phyloP scores from a whole-genome alignment of 2,797 vertebrate genomes.

The Siniperca scherzeri region DNA sequence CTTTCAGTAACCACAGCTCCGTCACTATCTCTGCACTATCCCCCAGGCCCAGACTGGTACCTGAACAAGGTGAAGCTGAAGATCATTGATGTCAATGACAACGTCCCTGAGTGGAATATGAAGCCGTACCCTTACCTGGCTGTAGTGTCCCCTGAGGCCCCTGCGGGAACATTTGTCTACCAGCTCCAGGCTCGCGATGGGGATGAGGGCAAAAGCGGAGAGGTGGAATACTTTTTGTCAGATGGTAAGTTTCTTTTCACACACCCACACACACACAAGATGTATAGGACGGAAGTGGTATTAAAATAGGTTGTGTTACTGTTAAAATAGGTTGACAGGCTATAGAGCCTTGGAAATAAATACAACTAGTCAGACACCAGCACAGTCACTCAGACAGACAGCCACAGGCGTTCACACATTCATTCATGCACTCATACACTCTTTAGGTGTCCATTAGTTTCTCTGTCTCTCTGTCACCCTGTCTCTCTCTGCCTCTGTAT shows the following conservation, averaged over 20 bases:
- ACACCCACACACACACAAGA: slow-evolving; percentile 16
- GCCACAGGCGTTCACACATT: slow-evolving; percentile 68
- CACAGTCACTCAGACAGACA: slow-evolving; percentile 55
- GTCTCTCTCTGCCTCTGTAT: slow-evolving; percentile 45
- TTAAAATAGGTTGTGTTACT: slow-evolving; percentile 53
- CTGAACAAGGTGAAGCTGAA: slow-evolving; percentile 88
- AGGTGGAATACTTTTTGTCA: slow-evolving; percentile 91
- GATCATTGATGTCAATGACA: slow-evolving; percentile 92
- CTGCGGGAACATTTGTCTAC: slow-evolving; percentile 86
- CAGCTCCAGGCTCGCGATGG: slow-evolving; percentile 89
- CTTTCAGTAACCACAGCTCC: slow-evolving; percentile 69
- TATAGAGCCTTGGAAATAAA: slow-evolving; percentile 56
- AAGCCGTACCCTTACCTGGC: slow-evolving; percentile 89
- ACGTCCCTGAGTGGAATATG: slow-evolving; percentile 91
- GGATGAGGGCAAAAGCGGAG: slow-evolving; percentile 89
- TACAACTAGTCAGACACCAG: slow-evolving; percentile 61
- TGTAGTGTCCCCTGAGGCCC: slow-evolving; percentile 86
- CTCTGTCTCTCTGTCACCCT: slow-evolving; percentile 57
- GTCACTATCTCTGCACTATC: slow-evolving; percentile 69
- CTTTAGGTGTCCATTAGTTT: slow-evolving; percentile 78
- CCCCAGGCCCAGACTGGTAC: slow-evolving; percentile 90
- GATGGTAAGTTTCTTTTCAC: slow-evolving; percentile 84
- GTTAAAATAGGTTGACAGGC: slow-evolving; percentile 48
- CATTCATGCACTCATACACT: slow-evolving; percentile 76
- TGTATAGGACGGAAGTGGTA: not conserved